A percentile compares a stretch with the other conserved stretches of the same genome.
Conservation (phyloP, 1,140 invertebrate genomes). For the Reticulitermes speratus region DNA sequence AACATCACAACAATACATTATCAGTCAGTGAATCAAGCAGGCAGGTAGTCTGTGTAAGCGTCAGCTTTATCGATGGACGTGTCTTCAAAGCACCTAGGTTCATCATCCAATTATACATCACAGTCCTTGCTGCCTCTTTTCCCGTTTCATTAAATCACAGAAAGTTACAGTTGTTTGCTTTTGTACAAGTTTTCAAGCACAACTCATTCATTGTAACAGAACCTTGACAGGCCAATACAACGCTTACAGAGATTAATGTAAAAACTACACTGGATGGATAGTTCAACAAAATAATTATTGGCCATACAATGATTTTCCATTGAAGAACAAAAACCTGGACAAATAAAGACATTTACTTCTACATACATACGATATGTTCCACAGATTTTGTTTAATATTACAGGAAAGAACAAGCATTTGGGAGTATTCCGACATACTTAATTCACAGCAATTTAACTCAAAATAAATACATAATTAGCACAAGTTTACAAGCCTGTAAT, state of each 20-base stretch:
- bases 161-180: constrained; percentile 31
- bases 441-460: too few species aligned
- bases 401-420: not conserved
- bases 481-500: too few species aligned
- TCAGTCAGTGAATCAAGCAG: not conserved
- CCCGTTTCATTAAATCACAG: constrained; percentile 33
- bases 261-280: not conserved
- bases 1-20: not conserved
- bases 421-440: not conserved
- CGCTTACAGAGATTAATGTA: not conserved
- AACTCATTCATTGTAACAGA: constrained; percentile 7
- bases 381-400: constrained; percentile 6
- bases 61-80: constrained; percentile 18
- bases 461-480: too few species aligned
- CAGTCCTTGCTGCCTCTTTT: constrained; percentile 33
- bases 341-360: constrained; percentile 24
- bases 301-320: not conserved
- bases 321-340: not conserved
- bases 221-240: not conserved
- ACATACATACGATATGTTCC: constrained; percentile 4
- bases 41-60: not conserved
- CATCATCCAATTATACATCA: constrained; percentile 9
- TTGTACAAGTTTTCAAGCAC: constrained; percentile 22
- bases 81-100: constrained; percentile 23
- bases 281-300: not conserved